Percentiles rank a stretch among this genome's conserved stretches.
Evolutionary conservation across 2,888 invertebrate species (phyloP).

Genomic region (Tuberolachnus salignus): DNA sequence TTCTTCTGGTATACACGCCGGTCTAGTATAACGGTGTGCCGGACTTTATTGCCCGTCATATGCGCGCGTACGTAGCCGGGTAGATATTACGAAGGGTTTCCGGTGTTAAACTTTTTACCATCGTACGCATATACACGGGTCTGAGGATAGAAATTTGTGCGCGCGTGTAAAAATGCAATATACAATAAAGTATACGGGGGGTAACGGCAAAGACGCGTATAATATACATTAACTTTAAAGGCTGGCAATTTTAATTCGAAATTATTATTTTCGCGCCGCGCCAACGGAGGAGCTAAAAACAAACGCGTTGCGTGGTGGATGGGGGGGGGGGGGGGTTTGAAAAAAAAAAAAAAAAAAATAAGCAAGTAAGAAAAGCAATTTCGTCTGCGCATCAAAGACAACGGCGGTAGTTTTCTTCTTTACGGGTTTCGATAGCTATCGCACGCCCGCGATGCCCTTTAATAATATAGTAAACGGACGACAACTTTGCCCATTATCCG

Average conservation of each 20-base stretch:
- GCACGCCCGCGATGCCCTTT: neutral
- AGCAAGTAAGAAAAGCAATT: neutral
- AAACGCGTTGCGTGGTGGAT: too few relatives aligned
- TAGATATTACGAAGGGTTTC: neutral
- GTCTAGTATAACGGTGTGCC: too few relatives aligned
- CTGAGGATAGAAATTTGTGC: neutral
- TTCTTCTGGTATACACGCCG: too few relatives aligned
- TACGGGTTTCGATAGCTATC: constrained; percentile 10
- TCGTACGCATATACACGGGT: neutral
- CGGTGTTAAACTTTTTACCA: constrained; percentile 38
- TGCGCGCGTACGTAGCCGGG: too few relatives aligned
- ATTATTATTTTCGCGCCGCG: neutral
- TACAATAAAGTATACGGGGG: neutral
- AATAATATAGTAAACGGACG: neutral
- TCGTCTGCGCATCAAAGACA: neutral
- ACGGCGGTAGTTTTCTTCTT: constrained; percentile 17
- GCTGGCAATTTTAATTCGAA: constrained; percentile 11
- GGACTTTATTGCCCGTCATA: too few relatives aligned
- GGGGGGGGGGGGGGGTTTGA: neutral
- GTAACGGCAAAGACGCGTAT: constrained; percentile 2
- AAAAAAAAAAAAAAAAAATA: neutral
- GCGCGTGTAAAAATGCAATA: neutral
- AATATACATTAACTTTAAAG: constrained; percentile 29
- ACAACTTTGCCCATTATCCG: neutral
- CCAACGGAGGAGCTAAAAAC: too few relatives aligned